phyloP scores from a whole-genome alignment of 2,888 invertebrate species.

The Pyrochroa serraticornis region DNA sequence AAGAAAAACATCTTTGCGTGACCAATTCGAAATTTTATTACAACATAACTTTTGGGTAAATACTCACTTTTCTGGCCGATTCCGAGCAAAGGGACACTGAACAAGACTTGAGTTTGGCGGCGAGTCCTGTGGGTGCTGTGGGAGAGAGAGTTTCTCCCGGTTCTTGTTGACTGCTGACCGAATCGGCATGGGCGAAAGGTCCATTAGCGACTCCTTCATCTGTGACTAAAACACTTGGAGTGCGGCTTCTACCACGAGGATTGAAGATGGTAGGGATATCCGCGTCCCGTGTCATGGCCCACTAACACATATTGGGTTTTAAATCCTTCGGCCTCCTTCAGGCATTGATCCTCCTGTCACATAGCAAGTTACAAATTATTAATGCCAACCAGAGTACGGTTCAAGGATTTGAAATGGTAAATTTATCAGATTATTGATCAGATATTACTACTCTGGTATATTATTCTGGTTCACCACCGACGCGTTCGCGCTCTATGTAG shows the following conservation, averaged over 20 bases:
- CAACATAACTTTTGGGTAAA: too few species aligned
- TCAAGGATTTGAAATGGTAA: slow-evolving; percentile 3
- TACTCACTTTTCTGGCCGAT: slow-evolving; percentile 77
- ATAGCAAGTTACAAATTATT: not conserved
- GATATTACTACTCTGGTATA: not conserved
- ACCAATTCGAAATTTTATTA: not conserved
- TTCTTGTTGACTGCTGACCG: slow-evolving; percentile 51
- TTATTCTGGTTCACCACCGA: too few species aligned
- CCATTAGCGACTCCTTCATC: slow-evolving; percentile 54
- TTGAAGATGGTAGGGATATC: slow-evolving; percentile 84
- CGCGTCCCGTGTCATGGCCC: slow-evolving; percentile 70
- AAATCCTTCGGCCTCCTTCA: slow-evolving; percentile 21
- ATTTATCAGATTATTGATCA: slow-evolving; percentile 8
- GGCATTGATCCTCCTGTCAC: slow-evolving; percentile 18
- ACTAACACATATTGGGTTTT: slow-evolving; percentile 9
- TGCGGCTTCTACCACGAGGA: slow-evolving; percentile 59
- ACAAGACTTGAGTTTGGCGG: slow-evolving; percentile 64
- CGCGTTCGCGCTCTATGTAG: too few species aligned
- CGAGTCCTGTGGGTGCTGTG: slow-evolving; percentile 56
- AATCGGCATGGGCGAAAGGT: slow-evolving; percentile 54
- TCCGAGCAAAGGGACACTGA: slow-evolving; percentile 81
- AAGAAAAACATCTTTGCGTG: too few species aligned
- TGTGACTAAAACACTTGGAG: slow-evolving; percentile 55
- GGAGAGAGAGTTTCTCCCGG: slow-evolving; percentile 24
- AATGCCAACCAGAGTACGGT: not conserved